Evolutionary conservation across 2,888 invertebrate species (phyloP).

Genomic region (Plusia festucae): DNA sequence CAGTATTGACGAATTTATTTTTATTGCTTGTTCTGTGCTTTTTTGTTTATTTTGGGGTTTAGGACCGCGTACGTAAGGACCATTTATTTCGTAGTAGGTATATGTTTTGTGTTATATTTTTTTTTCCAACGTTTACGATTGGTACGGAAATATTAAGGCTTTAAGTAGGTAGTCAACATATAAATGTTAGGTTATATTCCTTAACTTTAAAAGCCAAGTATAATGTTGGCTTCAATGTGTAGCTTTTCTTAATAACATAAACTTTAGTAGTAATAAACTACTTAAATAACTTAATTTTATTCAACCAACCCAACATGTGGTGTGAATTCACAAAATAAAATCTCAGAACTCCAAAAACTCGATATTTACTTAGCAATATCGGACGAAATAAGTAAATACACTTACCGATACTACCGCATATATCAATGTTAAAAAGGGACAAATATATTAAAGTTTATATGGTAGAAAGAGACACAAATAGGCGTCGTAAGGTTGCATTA

Average conservation of each 20-base stretch:
- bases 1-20: conserved; percentile 39
- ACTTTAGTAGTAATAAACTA: conserved; percentile 15
- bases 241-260: not conserved
- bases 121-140: no score
- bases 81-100: not conserved
- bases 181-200: not conserved
- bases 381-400: conserved; percentile 42
- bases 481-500: conserved; percentile 64
- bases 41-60: conserved; percentile 12
- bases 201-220: not conserved
- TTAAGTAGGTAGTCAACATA: not conserved
- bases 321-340: conserved; percentile 15
- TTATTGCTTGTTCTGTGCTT: conserved; percentile 8
- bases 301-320: not conserved
- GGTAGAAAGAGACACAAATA: conserved; percentile 40
- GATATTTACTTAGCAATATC: conserved; percentile 33
- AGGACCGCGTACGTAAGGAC: not conserved
- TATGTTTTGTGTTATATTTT: not conserved
- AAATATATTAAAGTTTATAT: conserved; percentile 11
- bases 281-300: conserved; percentile 4
- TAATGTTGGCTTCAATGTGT: not conserved
- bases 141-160: no score
- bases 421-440: conserved; percentile 36
- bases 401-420: conserved; percentile 34
- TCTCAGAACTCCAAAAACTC: conserved; percentile 14